Evolutionary conservation across 2,113 vertebrate genomes (phyloP).

Genomic region (Serinus canaria): DNA sequence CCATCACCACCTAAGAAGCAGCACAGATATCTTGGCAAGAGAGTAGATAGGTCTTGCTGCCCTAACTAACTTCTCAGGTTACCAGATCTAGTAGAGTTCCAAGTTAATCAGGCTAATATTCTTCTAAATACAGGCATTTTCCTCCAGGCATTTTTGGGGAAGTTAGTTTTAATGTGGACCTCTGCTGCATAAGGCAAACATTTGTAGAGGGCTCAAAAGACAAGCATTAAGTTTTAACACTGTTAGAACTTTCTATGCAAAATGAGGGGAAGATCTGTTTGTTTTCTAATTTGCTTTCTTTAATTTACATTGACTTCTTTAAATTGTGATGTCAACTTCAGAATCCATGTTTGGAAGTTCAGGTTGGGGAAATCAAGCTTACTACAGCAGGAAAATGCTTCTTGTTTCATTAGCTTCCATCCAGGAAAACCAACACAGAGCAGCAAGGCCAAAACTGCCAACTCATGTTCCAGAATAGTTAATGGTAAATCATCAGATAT

Average conservation of each 20-base stretch:
- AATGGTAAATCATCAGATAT: background rate
- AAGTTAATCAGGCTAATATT: background rate
- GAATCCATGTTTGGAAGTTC: background rate
- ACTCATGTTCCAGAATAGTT: background rate
- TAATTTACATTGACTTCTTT: background rate
- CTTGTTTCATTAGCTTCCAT: background rate
- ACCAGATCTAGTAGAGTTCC: background rate
- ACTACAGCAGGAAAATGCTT: background rate
- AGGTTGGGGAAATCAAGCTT: background rate
- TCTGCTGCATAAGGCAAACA: background rate
- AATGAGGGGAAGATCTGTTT: background rate
- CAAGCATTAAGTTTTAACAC: background rate
- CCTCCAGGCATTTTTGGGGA: background rate
- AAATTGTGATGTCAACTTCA: background rate
- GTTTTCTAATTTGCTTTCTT: background rate
- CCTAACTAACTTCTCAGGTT: background rate
- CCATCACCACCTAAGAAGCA: background rate
- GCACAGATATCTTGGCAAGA: background rate
- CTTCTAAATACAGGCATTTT: background rate
- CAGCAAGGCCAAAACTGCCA: conserved; percentile 14
- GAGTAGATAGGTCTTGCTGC: background rate
- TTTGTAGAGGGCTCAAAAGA: background rate
- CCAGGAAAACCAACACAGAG: background rate
- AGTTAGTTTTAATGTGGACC: background rate
- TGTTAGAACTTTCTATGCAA: background rate